Base-by-base conservation (phyloP, 2,888 invertebrate species). In the Leptopilina drosophilae region DNA sequence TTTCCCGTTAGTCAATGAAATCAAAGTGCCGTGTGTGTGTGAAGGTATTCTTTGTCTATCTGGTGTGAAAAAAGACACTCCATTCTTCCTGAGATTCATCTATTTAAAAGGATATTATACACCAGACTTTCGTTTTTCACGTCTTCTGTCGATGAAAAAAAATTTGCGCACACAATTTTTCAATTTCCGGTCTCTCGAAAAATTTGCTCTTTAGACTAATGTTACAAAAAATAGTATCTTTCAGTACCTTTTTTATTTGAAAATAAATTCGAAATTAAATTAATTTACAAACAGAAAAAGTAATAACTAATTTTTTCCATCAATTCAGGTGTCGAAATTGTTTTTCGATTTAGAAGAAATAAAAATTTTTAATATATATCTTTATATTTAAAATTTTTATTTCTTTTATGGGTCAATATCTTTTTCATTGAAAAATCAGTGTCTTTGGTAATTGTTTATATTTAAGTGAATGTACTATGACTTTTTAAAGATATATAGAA, bases 1-100 rank as follows among this genome's bases (percentile, higher is more conserved):
- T 73, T 56, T 73, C 5, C 69, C 69, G 53, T 73, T 53, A 73
- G 69, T 26, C 53, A 73, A 73, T 69, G 26, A 53, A 69, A 53
- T 73, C n/a, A 53, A 53, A 73, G 33, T n/a, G 49, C 49, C 42
- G 20, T 73, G 20, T 73, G 20, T 73, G 49, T 33, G 26, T 53
- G 69, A 73, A 73, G 26, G 67, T 42, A 67, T 67, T 67, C n/a
- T 49, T 26, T 40, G 53, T 73, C 49, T 53, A 49, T 49, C 49
- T 73, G 26, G 14, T 56, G 33, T 73, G 33, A 33, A 15, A 56
- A 73, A 53, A 49, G n/a, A 33, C 9, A 12, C 14, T 53, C 14
- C 14, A 33, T 56, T 56, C 20, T 67, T 20, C 67, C 26, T 46
- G 49, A 20, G 20, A 46, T 67, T 53, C 33, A 12, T 26, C 20